Percentiles rank a stretch among this genome's conserved stretches.
Conservation (phyloP, 2,888 invertebrate species). For the Scelioninae gen. 1 region DNA sequence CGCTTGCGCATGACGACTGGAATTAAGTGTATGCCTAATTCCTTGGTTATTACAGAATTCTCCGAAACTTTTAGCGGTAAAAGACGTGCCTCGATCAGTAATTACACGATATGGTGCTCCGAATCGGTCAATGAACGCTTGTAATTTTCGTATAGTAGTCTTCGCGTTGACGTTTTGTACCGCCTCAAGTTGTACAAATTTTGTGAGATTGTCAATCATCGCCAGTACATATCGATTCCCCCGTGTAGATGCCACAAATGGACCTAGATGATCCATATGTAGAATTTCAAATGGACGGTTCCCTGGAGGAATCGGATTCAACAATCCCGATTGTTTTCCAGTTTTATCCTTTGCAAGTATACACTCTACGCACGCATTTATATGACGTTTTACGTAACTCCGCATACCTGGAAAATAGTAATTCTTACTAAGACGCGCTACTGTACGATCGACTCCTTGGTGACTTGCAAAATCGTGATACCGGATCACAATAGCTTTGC, state of each 20-base stretch:
- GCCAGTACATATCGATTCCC: constrained; percentile 70
- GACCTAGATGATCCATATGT: constrained; percentile 71
- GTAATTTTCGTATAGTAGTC: constrained; percentile 32
- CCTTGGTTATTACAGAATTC: neutral
- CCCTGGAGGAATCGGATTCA: constrained; percentile 71
- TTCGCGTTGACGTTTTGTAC: constrained; percentile 18
- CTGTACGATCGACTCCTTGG: constrained; percentile 64
- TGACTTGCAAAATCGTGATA: constrained; percentile 58
- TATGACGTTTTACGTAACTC: constrained; percentile 65
- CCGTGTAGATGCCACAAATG: constrained; percentile 57
- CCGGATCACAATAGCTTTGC: constrained; percentile 45
- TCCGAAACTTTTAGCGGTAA: neutral
- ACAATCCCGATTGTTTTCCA: constrained; percentile 66
- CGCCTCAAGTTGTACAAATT: constrained; percentile 46
- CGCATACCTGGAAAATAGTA: constrained; percentile 70
- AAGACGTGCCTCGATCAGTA: neutral
- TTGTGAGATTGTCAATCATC: constrained; percentile 71
- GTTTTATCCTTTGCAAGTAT: constrained; percentile 48
- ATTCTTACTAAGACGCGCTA: constrained; percentile 42
- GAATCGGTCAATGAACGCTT: neutral
- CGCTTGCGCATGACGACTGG: neutral
- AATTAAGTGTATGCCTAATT: neutral
- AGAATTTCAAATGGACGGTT: constrained; percentile 23
- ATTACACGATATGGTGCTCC: neutral
- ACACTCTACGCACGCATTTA: constrained; percentile 71